These are phyloP conservation scores for Lycocerus yunnanus DNA, from an alignment of 2,888 invertebrate genomes.

Conservation along the genomic window DNA sequence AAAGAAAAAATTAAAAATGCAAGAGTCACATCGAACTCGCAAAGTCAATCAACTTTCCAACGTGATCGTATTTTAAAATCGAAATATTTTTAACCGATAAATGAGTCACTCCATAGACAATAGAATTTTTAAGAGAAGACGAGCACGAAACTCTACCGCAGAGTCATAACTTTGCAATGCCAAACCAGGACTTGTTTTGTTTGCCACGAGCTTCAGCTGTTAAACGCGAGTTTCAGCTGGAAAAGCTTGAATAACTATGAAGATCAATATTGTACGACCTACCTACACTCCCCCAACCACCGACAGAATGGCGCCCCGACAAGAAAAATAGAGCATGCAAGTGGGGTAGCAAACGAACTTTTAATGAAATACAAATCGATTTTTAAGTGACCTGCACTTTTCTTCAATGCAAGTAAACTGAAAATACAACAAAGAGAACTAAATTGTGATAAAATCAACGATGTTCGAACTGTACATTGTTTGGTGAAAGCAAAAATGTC, in stretches of 20 bases:
- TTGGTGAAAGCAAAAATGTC: not conserved
- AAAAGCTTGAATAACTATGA: constrained; percentile 18
- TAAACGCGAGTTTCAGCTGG: constrained; percentile 32
- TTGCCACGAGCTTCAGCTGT: constrained; percentile 36
- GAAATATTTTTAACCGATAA: not conserved
- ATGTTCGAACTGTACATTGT: not conserved
- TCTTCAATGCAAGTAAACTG: not conserved
- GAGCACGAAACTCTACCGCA: not conserved
- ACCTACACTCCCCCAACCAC: constrained; percentile 30
- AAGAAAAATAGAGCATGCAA: not conserved
- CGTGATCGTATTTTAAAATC: not conserved
- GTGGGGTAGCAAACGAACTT: not conserved
- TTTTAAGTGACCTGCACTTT: not conserved
- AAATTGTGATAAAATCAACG: not conserved
- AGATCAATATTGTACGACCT: constrained; percentile 33
- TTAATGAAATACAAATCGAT: not conserved
- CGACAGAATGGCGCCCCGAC: constrained; percentile 25
- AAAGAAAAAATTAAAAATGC: not conserved
- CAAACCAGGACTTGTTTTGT: constrained; percentile 24
- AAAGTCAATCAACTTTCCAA: not conserved
- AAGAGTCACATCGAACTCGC: not conserved
- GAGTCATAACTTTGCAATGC: not conserved
- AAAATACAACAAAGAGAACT: not conserved
- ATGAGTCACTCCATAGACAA: not conserved
- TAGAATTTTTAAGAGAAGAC: not conserved